A percentile compares a stretch with the other conserved stretches of the same genome.
Conservation (phyloP, 2,888 invertebrate species). For the Plagiodera versicolora region DNA sequence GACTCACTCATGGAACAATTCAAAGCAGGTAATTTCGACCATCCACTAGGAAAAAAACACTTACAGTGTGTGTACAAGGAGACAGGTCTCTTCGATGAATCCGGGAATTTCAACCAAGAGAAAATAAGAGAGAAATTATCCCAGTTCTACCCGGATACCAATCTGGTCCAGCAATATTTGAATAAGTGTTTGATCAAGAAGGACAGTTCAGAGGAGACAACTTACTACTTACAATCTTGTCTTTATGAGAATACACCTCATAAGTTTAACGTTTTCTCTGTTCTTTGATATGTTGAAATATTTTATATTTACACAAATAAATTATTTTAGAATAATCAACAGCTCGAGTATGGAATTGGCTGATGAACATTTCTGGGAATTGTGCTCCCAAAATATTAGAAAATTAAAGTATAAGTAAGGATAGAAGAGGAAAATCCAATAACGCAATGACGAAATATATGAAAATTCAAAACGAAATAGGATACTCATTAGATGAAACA, state of each 20-base stretch:
- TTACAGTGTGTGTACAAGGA: neutral
- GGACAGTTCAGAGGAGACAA: neutral
- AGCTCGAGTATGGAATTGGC: too few relatives aligned
- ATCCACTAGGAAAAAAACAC: neutral
- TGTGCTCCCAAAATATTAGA: too few relatives aligned
- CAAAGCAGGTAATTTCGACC: neutral
- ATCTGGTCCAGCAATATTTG: neutral
- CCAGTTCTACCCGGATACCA: neutral
- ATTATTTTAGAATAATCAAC: neutral
- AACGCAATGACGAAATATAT: too few relatives aligned
- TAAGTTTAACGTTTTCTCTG: neutral
- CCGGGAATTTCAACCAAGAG: conserved; percentile 6
- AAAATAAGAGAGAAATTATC: neutral
- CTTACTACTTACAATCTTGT: neutral
- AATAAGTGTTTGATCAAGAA: neutral
- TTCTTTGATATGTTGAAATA: neutral
- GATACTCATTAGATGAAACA: too few relatives aligned
- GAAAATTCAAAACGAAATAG: too few relatives aligned
- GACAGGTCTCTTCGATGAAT: neutral
- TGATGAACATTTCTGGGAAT: too few relatives aligned
- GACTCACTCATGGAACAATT: neutral
- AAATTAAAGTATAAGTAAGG: too few relatives aligned
- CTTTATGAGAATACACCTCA: neutral
- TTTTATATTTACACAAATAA: neutral
- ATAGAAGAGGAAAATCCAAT: too few relatives aligned